Percentiles rank a stretch among this genome's conserved stretches.
Evolutionary conservation across 1,140 invertebrate species (phyloP).

Genomic region (Drosophila prosaltans): DNA sequence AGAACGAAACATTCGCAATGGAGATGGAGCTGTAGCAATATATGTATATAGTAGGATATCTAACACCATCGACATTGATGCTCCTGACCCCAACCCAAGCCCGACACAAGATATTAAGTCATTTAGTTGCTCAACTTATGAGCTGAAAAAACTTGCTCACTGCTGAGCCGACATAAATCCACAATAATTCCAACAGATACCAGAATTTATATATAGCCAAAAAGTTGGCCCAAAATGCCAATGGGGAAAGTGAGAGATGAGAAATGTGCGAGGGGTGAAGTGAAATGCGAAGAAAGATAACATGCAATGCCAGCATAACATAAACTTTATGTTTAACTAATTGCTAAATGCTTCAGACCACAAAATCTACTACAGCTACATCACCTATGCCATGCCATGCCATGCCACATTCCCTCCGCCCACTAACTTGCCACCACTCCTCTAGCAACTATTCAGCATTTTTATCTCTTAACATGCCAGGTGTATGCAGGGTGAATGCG

Average conservation of each 20-base stretch:
- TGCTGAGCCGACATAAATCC: slow-evolving; percentile 46
- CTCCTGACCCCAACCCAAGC: background rate
- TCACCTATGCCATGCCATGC: background rate
- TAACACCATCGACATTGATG: too few relatives aligned
- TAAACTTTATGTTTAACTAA: slow-evolving; percentile 74
- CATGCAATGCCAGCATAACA: slow-evolving; percentile 35
- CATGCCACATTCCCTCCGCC: background rate
- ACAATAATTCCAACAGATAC: slow-evolving; percentile 27
- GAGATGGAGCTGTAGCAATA: background rate
- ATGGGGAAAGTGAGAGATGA: slow-evolving; percentile 17
- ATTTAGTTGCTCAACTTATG: slow-evolving; percentile 58
- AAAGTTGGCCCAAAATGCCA: slow-evolving; percentile 4
- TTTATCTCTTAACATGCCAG: slow-evolving; percentile 33
- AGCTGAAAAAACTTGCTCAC: slow-evolving; percentile 15
- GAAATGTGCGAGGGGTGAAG: slow-evolving; percentile 19
- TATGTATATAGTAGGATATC: too few relatives aligned
- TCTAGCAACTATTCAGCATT: slow-evolving; percentile 33
- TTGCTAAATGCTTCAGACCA: slow-evolving; percentile 54
- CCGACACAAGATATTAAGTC: slow-evolving; percentile 24
- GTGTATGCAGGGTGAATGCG: slow-evolving; percentile 9
- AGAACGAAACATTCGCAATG: background rate
- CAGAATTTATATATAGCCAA: background rate
- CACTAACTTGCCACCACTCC: background rate
- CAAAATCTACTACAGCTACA: slow-evolving; percentile 17
- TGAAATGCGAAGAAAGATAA: slow-evolving; percentile 17